Evolutionary conservation across 2,888 invertebrate genomes (phyloP), one percentile per base, ranked within the genome.

Genomic region (Silvanus unidentatus): DNA sequence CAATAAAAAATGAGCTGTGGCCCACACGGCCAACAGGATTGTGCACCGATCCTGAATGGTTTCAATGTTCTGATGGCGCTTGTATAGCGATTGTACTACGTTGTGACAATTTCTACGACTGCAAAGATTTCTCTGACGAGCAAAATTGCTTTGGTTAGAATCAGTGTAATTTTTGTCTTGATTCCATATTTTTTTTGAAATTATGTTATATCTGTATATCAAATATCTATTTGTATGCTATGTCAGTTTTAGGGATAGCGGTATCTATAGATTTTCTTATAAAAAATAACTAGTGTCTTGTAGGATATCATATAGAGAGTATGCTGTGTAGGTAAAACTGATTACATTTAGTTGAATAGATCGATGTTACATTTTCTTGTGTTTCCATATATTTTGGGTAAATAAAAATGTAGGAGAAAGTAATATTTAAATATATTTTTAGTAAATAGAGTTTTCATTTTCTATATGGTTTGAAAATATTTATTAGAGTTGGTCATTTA

Each of bases 31-130:
- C 32, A n/a, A 28, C 72, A 73, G 72, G 70, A 68, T 70, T 66
- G 64, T 71, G 73, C 68, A 63, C 60, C 60, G 70, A 68, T 57
- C 70, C 70, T 58, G 74, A 73, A 58, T 75, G 75, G 74, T 77
- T 76, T 71, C 71, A 72, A 68, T 77, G 77, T 67, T 67, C 69
- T 57, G 83, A 86, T 76, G 80, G 82, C 67, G 77, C 78, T 68
- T 93, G 92, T 77, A 85, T 93, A 69, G 84, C 84, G 55, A 76
- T 79, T 70, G 73, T 77, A 57, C 81, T 84, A 65, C 84, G 84
- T 70, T 92, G 93, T 77, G 90, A 93, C 81, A 87, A 88, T 78
- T 81, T 81, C 77, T 88, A 88, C 81, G 89, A 90, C 79, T 90
- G 90, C 79, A 79, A 79, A 75, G 89, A 90, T 79, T 88, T 88